Evolutionary conservation across 2,888 invertebrate genomes (phyloP), one percentile per base, ranked within the genome.

Genomic region (Drosophila buzzatii): DNA sequence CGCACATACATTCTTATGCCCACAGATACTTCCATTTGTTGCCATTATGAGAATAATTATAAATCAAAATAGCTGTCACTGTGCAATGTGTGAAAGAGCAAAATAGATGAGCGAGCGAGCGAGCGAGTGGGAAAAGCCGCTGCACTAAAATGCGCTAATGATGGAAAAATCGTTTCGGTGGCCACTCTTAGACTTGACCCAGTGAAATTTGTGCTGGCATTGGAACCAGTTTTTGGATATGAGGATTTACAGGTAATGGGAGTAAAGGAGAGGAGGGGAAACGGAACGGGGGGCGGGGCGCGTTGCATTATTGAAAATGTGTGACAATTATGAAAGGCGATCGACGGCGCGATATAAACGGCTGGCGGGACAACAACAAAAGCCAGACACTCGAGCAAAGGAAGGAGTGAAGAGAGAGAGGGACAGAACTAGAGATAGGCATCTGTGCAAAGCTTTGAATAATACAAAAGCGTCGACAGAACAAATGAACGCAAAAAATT

Each of bases 251-350:
- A 7, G 20, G 3, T 16, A 35, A 33, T 20, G 20, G 33, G 14
- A n/a, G n/a, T 4, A 12, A 33, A 16, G 33, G 14, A 27, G n/a
- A 12, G 18, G n/a, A 12, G 18, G 41, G 31, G 8, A 5, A 39
- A 6, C 14, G 14, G 16, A 16, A 37, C 0, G 27, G n/a, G 41
- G 41, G 18, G 0, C 1, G n/a, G 41, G 9, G 9, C 14, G 44
- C 49, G 58, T 55, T 62, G 61, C 66, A 79, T 45, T 73, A 76
- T 59, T 78, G 72, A 67, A 84, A 76, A 83, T 88, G 83, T 88
- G 85, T 85, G 88, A 85, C 88, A 85, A 87, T 85, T 87, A 87
- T 83, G 83, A 88, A 74, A 81, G 74, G 77, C 88, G 88, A 85
- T 85, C 83, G 77, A 60, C 75, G 53, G 62, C 45, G 61, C 27